A percentile compares a stretch with the other conserved stretches of the same genome.
These are phyloP conservation scores for Silurus glanis DNA, from an alignment of 2,113 vertebrate genomes.

Conservation along the genomic window DNA sequence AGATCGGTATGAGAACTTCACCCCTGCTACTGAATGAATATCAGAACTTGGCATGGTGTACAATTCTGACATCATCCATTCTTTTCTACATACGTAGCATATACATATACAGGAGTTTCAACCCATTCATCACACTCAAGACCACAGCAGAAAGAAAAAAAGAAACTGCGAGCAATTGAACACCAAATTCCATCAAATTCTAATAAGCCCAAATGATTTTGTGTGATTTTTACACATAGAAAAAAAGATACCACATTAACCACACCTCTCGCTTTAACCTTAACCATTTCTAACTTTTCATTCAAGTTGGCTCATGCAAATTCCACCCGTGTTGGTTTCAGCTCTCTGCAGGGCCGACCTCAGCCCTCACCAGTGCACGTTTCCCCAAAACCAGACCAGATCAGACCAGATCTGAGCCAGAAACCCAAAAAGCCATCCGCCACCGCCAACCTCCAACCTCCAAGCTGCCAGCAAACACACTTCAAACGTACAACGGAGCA, in stretches of 20 bases:
- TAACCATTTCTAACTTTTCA: constrained; percentile 19
- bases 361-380: constrained; percentile 51
- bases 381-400: constrained; percentile 63
- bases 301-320: constrained; percentile 16
- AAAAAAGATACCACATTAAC: constrained; percentile 21
- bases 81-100: not conserved
- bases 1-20: not conserved
- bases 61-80: not conserved
- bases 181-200: not conserved
- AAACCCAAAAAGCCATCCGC: constrained; percentile 64
- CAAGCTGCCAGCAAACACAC: constrained; percentile 52
- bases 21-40: not conserved
- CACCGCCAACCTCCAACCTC: constrained; percentile 62
- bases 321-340: constrained; percentile 30
- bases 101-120: not conserved
- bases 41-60: not conserved
- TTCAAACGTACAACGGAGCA: constrained; percentile 50
- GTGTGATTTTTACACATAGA: not conserved
- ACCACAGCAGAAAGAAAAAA: not conserved
- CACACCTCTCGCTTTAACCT: constrained; percentile 15
- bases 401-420: constrained; percentile 62
- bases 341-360: constrained; percentile 47
- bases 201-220: not conserved
- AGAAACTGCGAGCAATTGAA: too few relatives aligned
- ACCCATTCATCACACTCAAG: not conserved